Evolutionary conservation across 1,140 invertebrate species (phyloP).

Genomic region (Platyscapa corneri): DNA sequence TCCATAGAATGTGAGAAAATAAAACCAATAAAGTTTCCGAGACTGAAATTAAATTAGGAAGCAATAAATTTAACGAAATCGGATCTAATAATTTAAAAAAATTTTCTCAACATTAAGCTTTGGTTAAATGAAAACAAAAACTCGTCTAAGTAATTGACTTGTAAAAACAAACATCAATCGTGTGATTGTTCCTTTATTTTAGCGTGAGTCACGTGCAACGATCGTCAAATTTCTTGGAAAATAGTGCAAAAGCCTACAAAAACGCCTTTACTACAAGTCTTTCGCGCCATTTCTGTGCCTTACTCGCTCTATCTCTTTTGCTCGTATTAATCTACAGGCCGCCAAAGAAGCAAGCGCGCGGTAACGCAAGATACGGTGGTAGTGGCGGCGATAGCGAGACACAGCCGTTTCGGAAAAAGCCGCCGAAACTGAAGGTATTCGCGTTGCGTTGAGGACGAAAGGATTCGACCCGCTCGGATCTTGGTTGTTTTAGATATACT

Average conservation of each 20-base stretch:
- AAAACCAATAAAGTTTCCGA: too few species aligned
- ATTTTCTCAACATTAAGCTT: neutral
- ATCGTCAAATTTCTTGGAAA: constrained; percentile 5
- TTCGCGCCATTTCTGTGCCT: constrained; percentile 45
- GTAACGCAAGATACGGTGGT: constrained; percentile 46
- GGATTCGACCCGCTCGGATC: too few species aligned
- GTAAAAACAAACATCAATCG: constrained; percentile 15
- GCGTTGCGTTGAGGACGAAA: neutral
- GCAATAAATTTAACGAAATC: neutral
- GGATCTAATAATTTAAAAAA: neutral
- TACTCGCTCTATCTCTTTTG: neutral
- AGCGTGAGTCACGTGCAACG: neutral
- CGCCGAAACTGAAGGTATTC: neutral
- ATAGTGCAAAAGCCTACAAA: constrained; percentile 6
- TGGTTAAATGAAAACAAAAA: constrained; percentile 35
- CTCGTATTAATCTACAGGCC: neutral
- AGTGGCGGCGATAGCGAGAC: neutral
- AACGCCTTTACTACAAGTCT: constrained; percentile 25
- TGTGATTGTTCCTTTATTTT: neutral
- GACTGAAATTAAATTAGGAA: too few species aligned
- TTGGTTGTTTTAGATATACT: too few species aligned
- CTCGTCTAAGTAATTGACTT: neutral
- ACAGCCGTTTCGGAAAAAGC: constrained; percentile 17
- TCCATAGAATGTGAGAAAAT: too few species aligned
- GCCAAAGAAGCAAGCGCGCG: constrained; percentile 26